Base-by-base conservation (phyloP, 2,797 vertebrate species). In the Hapalemur alaotrensis region DNA sequence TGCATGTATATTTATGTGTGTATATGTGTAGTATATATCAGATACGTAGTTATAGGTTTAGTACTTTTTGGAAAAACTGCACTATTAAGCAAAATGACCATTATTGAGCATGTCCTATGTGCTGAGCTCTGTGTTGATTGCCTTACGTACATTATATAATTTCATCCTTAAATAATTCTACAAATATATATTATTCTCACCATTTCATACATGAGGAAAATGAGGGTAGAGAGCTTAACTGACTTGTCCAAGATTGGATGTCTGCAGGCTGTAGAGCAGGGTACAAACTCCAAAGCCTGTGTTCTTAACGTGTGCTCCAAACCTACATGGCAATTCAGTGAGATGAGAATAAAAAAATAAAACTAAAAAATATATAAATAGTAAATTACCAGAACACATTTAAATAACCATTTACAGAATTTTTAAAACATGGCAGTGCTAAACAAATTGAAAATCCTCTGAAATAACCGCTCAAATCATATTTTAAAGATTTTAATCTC, bases 401-500 rank as follows among this genome's bases (percentile, higher is more conserved):
- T 83, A 95, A 95, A 91, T 86, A 95, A 83, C 91, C 92, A 91
- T 85, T 92, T 88, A 93, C 96, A 82, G 70, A 96, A 89, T 85
- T 72, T 95, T 96, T 61, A 86, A 97, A 96, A 83, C 65, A 93
- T 76, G 67, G 70, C 83, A 78, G 48, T 38, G 61, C 82, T 96
- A 89, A 96, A 69, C 82, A 97, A 97, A 94, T 83, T 43, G 83
- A 96, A 96, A 97, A 78, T 93, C 72, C 50, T 85, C 72, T 0
- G 54, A 95, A 88, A 95, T 92, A 97, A 96, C 81, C 43, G 22
- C 59, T 96, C 89, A 57, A 89, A 92, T 97, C 85, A 54, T 78
- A 75, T 96, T 97, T 81, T 96, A 83, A 96, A 92, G 94, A 96
- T 92, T 97, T 96, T 92, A 91, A 95, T 97, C 93, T 95, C 97